These are phyloP conservation scores for Manduca sexta DNA, from an alignment of 1,140 invertebrate species.

Conservation along the genomic window DNA sequence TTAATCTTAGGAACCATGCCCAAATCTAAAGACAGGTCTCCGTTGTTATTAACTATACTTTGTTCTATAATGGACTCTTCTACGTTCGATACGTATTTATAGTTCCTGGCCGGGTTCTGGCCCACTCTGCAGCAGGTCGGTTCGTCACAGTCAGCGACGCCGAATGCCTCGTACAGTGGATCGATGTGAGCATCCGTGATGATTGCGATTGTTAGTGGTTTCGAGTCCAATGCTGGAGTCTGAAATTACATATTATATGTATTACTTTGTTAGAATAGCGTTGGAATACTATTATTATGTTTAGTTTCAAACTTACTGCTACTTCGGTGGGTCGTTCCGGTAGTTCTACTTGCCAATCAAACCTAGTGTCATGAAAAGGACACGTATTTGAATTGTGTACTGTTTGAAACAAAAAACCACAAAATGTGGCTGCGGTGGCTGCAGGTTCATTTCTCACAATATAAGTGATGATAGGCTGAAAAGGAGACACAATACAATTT, in stretches of 20 bases:
- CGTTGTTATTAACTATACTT: slow-evolving; percentile 22
- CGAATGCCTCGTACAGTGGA: slow-evolving; percentile 78
- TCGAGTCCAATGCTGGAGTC: slow-evolving; percentile 5
- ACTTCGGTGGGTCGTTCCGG: slow-evolving; percentile 23
- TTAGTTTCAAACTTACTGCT: slow-evolving; percentile 20
- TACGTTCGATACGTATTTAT: slow-evolving; percentile 14
- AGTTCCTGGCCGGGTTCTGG: slow-evolving; percentile 42
- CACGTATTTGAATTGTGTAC: slow-evolving; percentile 47
- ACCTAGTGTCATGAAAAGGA: slow-evolving; percentile 43
- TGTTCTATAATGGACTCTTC: slow-evolving; percentile 28
- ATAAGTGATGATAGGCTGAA: slow-evolving; percentile 72
- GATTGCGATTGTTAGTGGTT: slow-evolving; percentile 77
- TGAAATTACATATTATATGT: slow-evolving; percentile 2
- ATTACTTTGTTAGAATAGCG: not conserved
- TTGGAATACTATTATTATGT: too few relatives aligned
- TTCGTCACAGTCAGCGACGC: slow-evolving; percentile 81
- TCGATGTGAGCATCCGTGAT: slow-evolving; percentile 90
- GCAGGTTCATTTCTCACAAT: slow-evolving; percentile 72
- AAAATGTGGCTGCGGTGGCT: slow-evolving; percentile 67
- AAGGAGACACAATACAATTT: slow-evolving; percentile 9
- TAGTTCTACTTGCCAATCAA: slow-evolving; percentile 75
- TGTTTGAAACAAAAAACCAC: slow-evolving; percentile 73
- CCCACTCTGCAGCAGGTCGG: slow-evolving; percentile 85
- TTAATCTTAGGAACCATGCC: slow-evolving; percentile 28
- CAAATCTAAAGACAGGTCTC: slow-evolving; percentile 37